Evolutionary conservation across 2,113 vertebrate genomes (phyloP).

Genomic region (Trichechus manatus): DNA sequence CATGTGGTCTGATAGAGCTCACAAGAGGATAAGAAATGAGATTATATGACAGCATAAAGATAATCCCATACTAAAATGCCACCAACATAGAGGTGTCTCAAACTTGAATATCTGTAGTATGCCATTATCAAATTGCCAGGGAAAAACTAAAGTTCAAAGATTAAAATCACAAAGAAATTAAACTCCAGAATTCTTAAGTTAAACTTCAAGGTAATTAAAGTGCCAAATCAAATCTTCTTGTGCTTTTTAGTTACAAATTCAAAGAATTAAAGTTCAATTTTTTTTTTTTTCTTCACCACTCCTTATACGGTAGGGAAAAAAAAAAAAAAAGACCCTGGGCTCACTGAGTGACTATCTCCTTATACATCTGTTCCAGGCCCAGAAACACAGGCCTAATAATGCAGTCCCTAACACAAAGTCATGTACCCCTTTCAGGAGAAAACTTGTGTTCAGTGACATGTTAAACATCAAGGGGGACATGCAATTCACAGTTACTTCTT

Average conservation of each 20-base stretch:
- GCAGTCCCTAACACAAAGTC: not conserved
- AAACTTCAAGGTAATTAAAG: conserved; percentile 23
- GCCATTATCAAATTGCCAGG: not conserved
- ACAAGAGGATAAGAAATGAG: not conserved
- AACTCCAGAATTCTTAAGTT: conserved; percentile 21
- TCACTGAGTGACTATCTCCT: not conserved
- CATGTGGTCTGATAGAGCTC: not conserved
- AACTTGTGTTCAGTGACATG: not conserved
- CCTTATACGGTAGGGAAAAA: not conserved
- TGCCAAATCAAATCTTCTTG: conserved; percentile 41
- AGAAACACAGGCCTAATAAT: not conserved
- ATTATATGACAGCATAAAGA: not conserved
- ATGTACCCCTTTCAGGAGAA: not conserved
- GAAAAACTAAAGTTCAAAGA: conserved; percentile 56
- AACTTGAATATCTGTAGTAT: not conserved
- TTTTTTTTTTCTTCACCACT: not conserved
- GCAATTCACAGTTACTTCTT: not conserved
- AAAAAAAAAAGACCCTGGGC: not conserved
- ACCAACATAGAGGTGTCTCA: not conserved
- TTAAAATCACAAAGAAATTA: conserved; percentile 56
- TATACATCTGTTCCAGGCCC: not conserved
- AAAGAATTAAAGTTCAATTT: conserved; percentile 16
- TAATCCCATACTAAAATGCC: not conserved
- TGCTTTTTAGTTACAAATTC: not conserved
- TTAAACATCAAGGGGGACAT: not conserved